Evolutionary conservation across 2,888 invertebrate genomes (phyloP).

Genomic region (Poecilobothrus nobilitatus): DNA sequence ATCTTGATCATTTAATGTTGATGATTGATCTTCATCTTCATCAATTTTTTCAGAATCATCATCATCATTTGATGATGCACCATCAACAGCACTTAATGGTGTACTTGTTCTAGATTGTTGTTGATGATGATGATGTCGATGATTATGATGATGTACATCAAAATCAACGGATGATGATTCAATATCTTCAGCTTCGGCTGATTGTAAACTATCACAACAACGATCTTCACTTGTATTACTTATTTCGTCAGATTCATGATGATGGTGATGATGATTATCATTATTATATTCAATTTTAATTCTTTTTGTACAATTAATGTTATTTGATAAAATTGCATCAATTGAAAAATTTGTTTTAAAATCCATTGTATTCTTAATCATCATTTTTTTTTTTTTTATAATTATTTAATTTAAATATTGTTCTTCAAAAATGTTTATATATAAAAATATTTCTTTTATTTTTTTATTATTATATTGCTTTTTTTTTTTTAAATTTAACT

Average conservation of each 20-base stretch:
- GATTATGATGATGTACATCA: neutral
- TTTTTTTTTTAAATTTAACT: no score
- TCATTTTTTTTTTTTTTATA: slow-evolving; percentile 23
- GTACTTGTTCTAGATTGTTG: slow-evolving; percentile 38
- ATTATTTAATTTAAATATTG: neutral
- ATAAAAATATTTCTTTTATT: neutral
- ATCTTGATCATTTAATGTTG: slow-evolving; percentile 28
- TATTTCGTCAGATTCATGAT: slow-evolving; percentile 39
- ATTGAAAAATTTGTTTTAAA: slow-evolving; percentile 71
- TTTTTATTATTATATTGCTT: no score
- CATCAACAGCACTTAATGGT: slow-evolving; percentile 39
- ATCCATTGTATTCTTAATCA: slow-evolving; percentile 41
- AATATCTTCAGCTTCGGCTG: slow-evolving; percentile 14
- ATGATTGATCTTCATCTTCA: slow-evolving; percentile 22
- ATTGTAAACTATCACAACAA: slow-evolving; percentile 20
- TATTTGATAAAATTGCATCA: slow-evolving; percentile 65
- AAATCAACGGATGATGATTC: slow-evolving; percentile 10
- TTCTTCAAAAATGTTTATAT: neutral
- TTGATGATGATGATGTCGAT: neutral
- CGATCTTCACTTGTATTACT: slow-evolving; percentile 17
- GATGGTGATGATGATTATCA: slow-evolving; percentile 58
- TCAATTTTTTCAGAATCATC: slow-evolving; percentile 25
- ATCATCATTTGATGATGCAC: slow-evolving; percentile 30
- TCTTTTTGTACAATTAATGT: slow-evolving; percentile 17
- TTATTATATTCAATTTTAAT: slow-evolving; percentile 34